Conservation (phyloP, 2,797 vertebrate species). For the Chelonia mydas region DNA sequence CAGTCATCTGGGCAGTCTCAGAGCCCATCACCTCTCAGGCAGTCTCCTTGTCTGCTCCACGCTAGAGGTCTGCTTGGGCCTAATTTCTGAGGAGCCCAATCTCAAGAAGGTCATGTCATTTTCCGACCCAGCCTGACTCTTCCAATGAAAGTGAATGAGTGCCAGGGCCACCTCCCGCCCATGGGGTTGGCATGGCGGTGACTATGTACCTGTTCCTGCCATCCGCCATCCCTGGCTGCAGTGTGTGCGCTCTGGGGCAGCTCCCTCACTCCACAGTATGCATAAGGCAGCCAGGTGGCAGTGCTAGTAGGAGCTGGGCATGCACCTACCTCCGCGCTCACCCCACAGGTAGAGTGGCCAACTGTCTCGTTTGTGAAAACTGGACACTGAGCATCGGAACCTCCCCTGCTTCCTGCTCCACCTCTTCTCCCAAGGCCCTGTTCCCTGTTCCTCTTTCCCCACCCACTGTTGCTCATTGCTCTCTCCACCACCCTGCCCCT, state of each 20-base stretch:
- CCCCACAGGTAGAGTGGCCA: too few species aligned
- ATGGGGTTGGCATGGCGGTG: not conserved
- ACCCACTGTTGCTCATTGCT: too few species aligned
- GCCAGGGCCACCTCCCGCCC: too few species aligned
- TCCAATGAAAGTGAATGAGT: not conserved
- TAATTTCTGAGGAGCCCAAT: not conserved
- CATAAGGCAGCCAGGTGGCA: too few species aligned
- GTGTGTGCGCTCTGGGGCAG: not conserved
- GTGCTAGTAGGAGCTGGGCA: not conserved
- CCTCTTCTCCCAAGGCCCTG: too few species aligned
- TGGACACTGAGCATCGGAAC: too few species aligned
- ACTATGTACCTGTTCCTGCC: not conserved
- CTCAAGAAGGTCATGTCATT: not conserved
- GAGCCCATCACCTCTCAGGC: not conserved
- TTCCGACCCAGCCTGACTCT: not conserved
- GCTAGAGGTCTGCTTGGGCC: not conserved
- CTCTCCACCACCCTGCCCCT: too few species aligned
- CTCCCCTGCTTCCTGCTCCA: too few species aligned
- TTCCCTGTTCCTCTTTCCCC: too few species aligned
- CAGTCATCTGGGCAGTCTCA: not conserved
- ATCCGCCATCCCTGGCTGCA: not conserved
- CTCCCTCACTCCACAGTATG: too few species aligned
- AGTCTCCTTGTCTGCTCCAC: not conserved
- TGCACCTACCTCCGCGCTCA: not conserved
- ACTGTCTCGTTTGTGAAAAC: too few species aligned